Evolutionary conservation across 2,113 vertebrate species (phyloP).

Genomic region (Balaenoptera acutorostrata): DNA sequence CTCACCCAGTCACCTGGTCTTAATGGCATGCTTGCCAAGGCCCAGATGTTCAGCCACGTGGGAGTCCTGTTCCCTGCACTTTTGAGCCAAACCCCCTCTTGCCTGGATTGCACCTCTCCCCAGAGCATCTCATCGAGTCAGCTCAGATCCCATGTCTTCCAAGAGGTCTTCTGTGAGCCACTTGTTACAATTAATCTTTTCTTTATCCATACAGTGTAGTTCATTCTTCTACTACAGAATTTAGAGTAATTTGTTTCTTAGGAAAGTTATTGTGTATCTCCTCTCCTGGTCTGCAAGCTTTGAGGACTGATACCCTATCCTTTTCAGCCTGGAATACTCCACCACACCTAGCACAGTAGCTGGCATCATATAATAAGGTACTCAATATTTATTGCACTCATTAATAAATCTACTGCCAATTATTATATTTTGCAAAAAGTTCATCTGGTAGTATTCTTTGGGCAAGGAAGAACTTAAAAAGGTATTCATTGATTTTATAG

Average conservation of each 20-base stretch:
- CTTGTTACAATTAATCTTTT: not conserved
- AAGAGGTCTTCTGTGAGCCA: not conserved
- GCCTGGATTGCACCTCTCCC: not conserved
- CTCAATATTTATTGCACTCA: not conserved
- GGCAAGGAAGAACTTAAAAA: not conserved
- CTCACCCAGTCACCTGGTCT: not conserved
- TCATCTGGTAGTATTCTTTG: not conserved
- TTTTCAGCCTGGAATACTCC: not conserved
- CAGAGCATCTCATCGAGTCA: not conserved
- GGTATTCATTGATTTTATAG: not conserved
- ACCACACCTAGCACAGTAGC: not conserved
- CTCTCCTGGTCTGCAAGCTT: not conserved
- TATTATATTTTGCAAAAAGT: not conserved
- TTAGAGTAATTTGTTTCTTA: not conserved
- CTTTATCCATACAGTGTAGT: not conserved
- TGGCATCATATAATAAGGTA: not conserved
- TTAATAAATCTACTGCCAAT: not conserved
- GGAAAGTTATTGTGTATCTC: not conserved
- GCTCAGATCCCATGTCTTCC: not conserved
- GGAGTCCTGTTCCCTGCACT: not conserved
- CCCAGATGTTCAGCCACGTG: not conserved
- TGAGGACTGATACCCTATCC: not conserved
- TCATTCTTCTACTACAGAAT: not conserved
- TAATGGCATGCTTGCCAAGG: not conserved
- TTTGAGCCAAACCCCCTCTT: not conserved